A percentile compares a stretch with the other conserved stretches of the same genome.
phyloP scores from a whole-genome alignment of 2,888 invertebrate genomes.

The Erannis defoliaria region DNA sequence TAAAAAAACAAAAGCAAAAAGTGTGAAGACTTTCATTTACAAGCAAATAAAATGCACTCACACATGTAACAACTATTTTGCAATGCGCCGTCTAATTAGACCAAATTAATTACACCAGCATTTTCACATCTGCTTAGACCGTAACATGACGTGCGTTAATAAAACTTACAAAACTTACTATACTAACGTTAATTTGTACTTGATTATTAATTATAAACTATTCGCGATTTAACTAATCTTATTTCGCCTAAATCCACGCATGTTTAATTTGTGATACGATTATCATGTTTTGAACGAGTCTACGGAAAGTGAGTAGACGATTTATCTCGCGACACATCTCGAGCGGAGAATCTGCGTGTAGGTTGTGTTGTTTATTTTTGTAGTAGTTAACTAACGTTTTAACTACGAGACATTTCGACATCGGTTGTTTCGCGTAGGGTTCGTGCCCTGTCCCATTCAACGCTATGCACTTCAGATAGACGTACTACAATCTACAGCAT shows the following conservation, averaged over 20 bases:
- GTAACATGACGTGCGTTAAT: constrained; percentile 64
- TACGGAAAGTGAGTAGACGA: constrained; percentile 39
- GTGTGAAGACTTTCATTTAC: constrained; percentile 30
- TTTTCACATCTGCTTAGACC: constrained; percentile 69
- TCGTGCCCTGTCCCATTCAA: constrained; percentile 42
- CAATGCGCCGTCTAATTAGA: constrained; percentile 53
- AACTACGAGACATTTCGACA: constrained; percentile 76
- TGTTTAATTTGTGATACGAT: not conserved
- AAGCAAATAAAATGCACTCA: constrained; percentile 18
- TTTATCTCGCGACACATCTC: constrained; percentile 62
- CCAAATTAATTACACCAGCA: constrained; percentile 64
- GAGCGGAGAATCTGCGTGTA: constrained; percentile 48
- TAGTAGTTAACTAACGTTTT: constrained; percentile 62
- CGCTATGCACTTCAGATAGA: constrained; percentile 58
- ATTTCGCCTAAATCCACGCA: constrained; percentile 15
- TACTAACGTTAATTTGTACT: constrained; percentile 29
- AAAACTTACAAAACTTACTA: constrained; percentile 34
- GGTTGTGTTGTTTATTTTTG: constrained; percentile 63
- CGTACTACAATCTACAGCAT: constrained; percentile 43
- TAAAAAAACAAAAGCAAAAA: constrained; percentile 6
- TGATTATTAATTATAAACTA: constrained; percentile 35
- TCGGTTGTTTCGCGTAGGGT: constrained; percentile 66
- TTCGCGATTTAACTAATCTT: constrained; percentile 28
- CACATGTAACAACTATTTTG: constrained; percentile 35
- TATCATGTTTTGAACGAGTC: constrained; percentile 17